These are phyloP conservation scores for Characodon lateralis DNA, from an alignment of 2,797 vertebrate species.

Conservation along the genomic window DNA sequence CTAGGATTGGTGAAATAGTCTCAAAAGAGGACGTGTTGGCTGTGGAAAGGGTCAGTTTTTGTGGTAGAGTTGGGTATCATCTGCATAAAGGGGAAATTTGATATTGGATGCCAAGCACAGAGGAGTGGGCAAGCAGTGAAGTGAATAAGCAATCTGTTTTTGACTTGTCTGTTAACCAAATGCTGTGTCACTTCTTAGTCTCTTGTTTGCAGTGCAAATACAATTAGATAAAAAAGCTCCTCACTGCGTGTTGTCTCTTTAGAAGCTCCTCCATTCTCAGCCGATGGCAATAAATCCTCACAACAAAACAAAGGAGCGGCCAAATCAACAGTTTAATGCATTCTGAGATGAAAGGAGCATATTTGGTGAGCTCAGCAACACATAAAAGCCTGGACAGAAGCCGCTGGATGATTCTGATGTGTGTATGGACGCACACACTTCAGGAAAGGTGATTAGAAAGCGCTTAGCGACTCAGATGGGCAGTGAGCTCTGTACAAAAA, in stretches of 20 bases:
- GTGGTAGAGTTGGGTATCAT: not conserved
- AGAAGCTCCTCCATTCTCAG: not conserved
- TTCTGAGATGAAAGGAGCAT: not conserved
- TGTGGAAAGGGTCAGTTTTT: no score
- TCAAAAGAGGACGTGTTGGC: no score
- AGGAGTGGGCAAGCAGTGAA: not conserved
- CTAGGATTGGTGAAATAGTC: no score
- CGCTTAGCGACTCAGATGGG: no score
- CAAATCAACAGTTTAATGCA: not conserved
- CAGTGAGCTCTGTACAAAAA: no score
- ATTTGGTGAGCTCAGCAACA: not conserved
- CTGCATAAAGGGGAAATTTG: not conserved
- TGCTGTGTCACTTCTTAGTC: not conserved
- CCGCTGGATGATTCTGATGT: not conserved
- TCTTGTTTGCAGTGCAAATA: not conserved
- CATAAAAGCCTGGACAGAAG: not conserved
- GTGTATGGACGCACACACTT: not conserved
- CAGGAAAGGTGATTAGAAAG: no score
- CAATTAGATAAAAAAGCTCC: not conserved
- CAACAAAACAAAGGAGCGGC: conserved; percentile 1
- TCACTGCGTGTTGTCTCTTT: not conserved
- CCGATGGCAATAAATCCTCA: not conserved
- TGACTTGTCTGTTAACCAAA: not conserved
- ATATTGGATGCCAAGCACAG: not conserved
- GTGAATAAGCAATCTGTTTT: not conserved